Conservation (phyloP, 2,113 vertebrate species). For the Calcarius ornatus region DNA sequence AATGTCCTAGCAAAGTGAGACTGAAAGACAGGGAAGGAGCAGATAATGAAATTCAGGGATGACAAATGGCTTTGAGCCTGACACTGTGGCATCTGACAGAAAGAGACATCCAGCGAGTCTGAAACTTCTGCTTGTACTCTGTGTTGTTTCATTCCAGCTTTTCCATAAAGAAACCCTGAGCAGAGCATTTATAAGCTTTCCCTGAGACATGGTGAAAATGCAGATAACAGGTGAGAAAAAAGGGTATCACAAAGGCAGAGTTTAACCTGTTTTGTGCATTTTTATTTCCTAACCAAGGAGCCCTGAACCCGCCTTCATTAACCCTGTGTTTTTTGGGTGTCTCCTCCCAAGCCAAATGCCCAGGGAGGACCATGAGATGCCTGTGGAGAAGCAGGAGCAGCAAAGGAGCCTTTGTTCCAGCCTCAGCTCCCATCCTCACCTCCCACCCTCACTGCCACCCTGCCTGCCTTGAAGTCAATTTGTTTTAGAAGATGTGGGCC, state of each 20-base stretch:
- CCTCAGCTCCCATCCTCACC: not conserved
- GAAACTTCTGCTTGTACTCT: conserved; percentile 73
- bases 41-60: conserved; percentile 98
- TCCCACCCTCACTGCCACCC: not conserved
- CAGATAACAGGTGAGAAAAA: not conserved
- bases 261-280: not conserved
- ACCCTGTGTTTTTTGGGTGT: not conserved
- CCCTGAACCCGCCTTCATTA: not conserved
- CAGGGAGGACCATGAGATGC: not conserved
- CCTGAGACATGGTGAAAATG: conserved; percentile 11
- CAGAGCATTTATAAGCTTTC: conserved; percentile 12
- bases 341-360: not conserved
- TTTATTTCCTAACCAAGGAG: not conserved
- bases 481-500: not conserved
- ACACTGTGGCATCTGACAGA: conserved; percentile 95
- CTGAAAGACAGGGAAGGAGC: conserved; percentile 86
- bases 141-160: conserved; percentile 17
- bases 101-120: conserved; percentile 83
- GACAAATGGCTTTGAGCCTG: conserved; percentile 95
- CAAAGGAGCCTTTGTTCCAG: not conserved
- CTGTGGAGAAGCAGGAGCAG: not conserved
- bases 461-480: not conserved
- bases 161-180: conserved; percentile 31
- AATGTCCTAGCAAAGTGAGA: conserved; percentile 90
- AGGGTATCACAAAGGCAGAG: not conserved